phyloP scores from a whole-genome alignment of 2,888 invertebrate genomes.

The Eurytoma californica region DNA sequence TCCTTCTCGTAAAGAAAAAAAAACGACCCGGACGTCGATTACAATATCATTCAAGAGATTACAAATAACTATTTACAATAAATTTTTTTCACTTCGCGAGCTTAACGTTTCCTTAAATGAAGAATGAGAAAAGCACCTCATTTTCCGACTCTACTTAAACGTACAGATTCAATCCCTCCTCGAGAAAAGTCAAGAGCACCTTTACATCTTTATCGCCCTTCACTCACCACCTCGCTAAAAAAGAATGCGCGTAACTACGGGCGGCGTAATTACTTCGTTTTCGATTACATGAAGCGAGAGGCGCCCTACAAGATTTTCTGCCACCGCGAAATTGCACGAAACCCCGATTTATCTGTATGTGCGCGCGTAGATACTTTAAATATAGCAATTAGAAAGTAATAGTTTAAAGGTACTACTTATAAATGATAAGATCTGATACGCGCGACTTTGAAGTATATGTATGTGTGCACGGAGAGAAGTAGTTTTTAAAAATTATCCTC shows the following conservation, averaged over 20 bases:
- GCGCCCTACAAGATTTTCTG: slow-evolving; percentile 60
- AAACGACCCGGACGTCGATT: slow-evolving; percentile 43
- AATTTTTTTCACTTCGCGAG: slow-evolving; percentile 37
- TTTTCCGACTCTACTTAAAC: slow-evolving; percentile 27
- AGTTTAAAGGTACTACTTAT: slow-evolving; percentile 39
- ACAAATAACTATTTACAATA: slow-evolving; percentile 60
- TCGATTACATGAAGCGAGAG: slow-evolving; percentile 27
- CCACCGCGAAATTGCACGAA: slow-evolving; percentile 73
- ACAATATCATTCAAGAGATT: slow-evolving; percentile 14
- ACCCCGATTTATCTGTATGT: slow-evolving; percentile 66
- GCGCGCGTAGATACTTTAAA: slow-evolving; percentile 38
- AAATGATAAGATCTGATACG: slow-evolving; percentile 39
- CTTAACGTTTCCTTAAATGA: slow-evolving; percentile 24
- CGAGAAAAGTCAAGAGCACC: slow-evolving; percentile 43
- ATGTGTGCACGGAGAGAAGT: background rate
- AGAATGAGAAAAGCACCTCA: slow-evolving; percentile 44
- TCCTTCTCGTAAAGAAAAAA: slow-evolving; percentile 46
- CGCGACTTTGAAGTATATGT: slow-evolving; percentile 30
- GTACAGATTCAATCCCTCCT: slow-evolving; percentile 41
- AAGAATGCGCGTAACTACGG: slow-evolving; percentile 30
- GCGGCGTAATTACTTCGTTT: slow-evolving; percentile 23
- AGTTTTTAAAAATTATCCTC: background rate
- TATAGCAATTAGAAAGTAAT: slow-evolving; percentile 36
- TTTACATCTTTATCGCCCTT: slow-evolving; percentile 44
- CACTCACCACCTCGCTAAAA: slow-evolving; percentile 4